phyloP scores from a whole-genome alignment of 2,113 vertebrate species.

The Chlorodrepanis virens region DNA sequence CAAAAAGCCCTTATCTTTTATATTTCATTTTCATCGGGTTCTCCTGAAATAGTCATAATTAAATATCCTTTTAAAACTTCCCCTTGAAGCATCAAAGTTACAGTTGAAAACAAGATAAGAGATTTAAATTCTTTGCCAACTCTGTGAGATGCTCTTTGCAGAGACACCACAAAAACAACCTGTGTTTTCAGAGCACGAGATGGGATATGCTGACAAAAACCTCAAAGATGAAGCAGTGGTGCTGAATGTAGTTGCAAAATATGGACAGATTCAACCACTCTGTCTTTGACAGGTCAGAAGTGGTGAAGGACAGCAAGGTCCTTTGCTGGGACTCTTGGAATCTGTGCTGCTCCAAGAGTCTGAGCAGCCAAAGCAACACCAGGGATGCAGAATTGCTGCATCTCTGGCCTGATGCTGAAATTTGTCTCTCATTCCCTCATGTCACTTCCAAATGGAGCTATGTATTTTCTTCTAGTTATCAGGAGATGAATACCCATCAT shows the following conservation, averaged over 20 bases:
- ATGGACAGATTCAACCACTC: neutral
- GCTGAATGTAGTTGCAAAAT: neutral
- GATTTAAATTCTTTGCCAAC: neutral
- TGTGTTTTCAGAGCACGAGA: neutral
- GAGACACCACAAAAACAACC: neutral
- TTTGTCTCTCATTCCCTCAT: neutral
- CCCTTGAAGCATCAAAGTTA: neutral
- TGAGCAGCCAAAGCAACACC: neutral
- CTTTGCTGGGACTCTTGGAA: neutral
- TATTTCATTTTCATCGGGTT: constrained; percentile 13
- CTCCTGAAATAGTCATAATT: constrained; percentile 9
- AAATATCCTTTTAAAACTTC: neutral
- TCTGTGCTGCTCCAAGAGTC: neutral
- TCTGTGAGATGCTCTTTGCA: neutral
- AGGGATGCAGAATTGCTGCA: neutral
- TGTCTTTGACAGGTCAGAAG: neutral
- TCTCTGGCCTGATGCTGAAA: neutral
- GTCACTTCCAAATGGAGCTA: neutral
- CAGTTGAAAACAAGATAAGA: neutral
- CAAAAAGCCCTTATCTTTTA: neutral
- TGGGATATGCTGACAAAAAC: neutral
- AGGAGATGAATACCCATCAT: neutral
- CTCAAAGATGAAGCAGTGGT: neutral
- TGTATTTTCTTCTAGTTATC: neutral
- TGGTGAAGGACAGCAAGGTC: neutral